Conservation (phyloP, 2,797 vertebrate species). For the Acropternis orthonyx region DNA sequence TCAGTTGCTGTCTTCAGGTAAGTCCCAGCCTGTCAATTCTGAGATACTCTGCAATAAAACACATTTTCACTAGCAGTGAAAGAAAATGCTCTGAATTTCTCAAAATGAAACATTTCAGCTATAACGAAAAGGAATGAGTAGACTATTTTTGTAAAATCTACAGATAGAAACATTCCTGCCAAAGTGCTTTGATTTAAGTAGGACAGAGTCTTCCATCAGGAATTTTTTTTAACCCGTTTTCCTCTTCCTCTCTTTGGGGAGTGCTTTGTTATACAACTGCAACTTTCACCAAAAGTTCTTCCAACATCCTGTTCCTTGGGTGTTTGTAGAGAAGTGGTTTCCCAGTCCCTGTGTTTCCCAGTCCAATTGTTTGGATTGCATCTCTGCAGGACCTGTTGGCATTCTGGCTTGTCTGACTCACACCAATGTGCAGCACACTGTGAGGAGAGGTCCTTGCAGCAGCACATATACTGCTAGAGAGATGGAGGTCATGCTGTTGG, state of each 20-base stretch:
- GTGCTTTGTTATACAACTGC: neutral
- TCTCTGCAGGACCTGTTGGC: neutral
- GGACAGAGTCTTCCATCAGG: conserved; percentile 17
- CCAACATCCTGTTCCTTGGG: neutral
- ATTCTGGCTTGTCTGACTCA: neutral
- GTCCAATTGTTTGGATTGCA: neutral
- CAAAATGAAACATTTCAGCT: conserved; percentile 31
- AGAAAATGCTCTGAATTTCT: conserved; percentile 21
- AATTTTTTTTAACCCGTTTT: conserved; percentile 11
- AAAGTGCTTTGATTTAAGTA: conserved; percentile 57
- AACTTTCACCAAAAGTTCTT: neutral
- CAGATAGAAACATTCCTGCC: conserved; percentile 22
- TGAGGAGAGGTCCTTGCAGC: neutral
- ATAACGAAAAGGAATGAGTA: neutral
- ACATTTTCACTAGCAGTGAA: conserved; percentile 7
- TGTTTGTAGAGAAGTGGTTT: neutral
- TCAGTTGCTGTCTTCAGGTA: conserved; percentile 22
- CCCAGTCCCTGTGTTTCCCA: neutral
- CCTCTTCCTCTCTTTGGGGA: neutral
- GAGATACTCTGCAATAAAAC: conserved; percentile 11
- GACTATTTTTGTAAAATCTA: conserved; percentile 53
- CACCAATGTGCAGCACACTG: neutral
- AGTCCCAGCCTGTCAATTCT: conserved; percentile 15
- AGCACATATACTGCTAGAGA: neutral
- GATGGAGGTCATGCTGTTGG: neutral